Percentiles rank a stretch among this genome's conserved stretches.
Conservation (phyloP, 2,797 vertebrate genomes). For the Halcyon chelicuti region DNA sequence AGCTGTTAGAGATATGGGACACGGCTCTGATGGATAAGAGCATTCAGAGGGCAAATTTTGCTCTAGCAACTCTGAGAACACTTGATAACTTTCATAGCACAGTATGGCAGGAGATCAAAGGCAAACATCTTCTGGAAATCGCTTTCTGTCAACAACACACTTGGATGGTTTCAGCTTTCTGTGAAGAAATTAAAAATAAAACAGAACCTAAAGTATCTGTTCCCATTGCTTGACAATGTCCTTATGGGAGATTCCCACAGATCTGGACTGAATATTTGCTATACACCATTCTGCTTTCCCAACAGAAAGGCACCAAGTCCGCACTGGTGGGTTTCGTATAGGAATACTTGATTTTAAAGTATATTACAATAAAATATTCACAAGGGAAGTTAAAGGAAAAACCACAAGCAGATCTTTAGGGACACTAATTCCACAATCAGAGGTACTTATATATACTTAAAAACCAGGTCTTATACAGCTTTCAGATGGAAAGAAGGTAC, state of each 20-base stretch:
- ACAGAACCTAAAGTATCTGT: conserved; percentile 32
- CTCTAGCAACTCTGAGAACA: conserved; percentile 30
- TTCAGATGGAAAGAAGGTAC: not conserved
- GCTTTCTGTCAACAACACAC: not conserved
- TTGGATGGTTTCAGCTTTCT: conserved; percentile 15
- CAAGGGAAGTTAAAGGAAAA: not conserved
- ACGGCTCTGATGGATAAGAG: conserved; percentile 55
- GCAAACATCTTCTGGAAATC: conserved; percentile 50
- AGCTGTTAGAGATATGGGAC: conserved; percentile 63
- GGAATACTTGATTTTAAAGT: not conserved
- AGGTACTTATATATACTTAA: not conserved
- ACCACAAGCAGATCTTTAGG: rapidly evolving
- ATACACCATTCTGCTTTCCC: not conserved
- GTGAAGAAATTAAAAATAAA: conserved; percentile 40
- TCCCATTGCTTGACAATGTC: not conserved
- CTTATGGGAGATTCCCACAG: not conserved
- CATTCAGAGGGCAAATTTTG: conserved; percentile 62
- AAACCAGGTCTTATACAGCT: not conserved
- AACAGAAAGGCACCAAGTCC: not conserved
- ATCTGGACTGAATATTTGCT: not conserved
- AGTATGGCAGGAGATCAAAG: conserved; percentile 57
- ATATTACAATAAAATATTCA: not conserved
- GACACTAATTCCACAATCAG: not conserved
- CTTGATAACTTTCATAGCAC: conserved; percentile 54
- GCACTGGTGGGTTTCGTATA: not conserved